Evolutionary conservation across 23 tunicate species (phyloP).

Genomic region (Halocynthia aurantium): DNA sequence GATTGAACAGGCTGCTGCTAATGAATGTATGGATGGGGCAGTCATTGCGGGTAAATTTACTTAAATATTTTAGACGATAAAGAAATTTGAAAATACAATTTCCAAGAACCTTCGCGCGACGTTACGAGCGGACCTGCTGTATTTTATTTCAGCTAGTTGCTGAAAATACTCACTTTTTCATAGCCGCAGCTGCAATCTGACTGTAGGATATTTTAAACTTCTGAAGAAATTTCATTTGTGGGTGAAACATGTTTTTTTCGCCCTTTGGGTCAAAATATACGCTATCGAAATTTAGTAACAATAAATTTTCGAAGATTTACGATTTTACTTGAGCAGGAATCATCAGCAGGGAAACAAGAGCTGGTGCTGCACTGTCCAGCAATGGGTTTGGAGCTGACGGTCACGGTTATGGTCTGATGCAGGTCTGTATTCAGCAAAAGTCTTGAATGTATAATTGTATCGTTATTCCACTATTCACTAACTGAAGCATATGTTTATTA

Average conservation of each 20-base stretch:
- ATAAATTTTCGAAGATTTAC: no score
- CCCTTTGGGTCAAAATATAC: no score
- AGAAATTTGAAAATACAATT: no score
- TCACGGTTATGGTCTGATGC: conserved; percentile 93
- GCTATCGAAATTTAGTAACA: no score
- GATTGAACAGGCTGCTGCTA: conserved; percentile 43
- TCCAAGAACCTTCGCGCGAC: no score
- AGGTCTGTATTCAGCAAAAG: conserved; percentile 29
- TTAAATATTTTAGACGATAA: not conserved
- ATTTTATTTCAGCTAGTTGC: no score
- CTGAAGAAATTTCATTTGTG: no score
- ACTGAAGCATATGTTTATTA: not conserved
- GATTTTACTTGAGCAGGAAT: conserved; percentile 24
- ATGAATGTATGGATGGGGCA: conserved; percentile 41
- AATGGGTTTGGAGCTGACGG: conserved; percentile 73
- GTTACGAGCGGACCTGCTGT: no score
- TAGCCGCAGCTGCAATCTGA: no score
- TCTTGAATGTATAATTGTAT: not conserved
- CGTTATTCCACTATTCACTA: not conserved
- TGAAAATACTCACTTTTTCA: no score
- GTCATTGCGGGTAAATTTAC: conserved; percentile 62
- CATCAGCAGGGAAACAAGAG: conserved; percentile 90
- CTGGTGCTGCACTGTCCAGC: conserved; percentile 51
- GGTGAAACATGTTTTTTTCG: no score
- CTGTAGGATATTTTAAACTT: no score